Base-by-base conservation (phyloP, 2,113 vertebrate genomes). In the Gasterosteus aculeatus region DNA sequence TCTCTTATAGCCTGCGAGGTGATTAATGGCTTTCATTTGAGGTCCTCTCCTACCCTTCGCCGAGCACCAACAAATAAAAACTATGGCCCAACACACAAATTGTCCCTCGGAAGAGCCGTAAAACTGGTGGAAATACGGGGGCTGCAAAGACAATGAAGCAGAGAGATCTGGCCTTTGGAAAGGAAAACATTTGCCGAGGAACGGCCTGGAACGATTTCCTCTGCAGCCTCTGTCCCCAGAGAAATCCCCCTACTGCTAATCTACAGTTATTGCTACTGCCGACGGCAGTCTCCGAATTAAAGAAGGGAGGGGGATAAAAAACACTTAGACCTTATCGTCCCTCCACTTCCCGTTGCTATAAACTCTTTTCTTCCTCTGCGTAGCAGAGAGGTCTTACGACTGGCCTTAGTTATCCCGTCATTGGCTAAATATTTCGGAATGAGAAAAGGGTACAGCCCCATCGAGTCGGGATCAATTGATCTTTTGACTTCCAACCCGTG, bases 11-110 rank as follows among this genome's bases (percentile, higher is more conserved):
- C 91, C 92, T 92, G 89, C 89, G 86, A 92, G 86, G 93, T 94
- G 94, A 95, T 95, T 94, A 95, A 95, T 95, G 94, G 91, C 78
- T 94, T 95, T 95, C 94, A 95, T 95, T 95, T 93, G 88, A 93
- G 88, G 82, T 93, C 92, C 91, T 92, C 90, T 89, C 87, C 89
- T 91, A 86, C 90, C 90, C 92, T 93, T 92, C 89, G 80, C 91
- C 85, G 78, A 92, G 88, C 89, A 91, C 85, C 89, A 88, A 90
- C 93, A 95, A 95, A 95, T 94, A 94, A 94, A 26, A 94, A 93
- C 89, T 90, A 69, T 60, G 84, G 87, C 91, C 92, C 91, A 85
- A 87, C 79, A 87, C 89, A 92, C 93, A 94, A 94, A 94, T 94
- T 92, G 93, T 93, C 85, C 93, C 94, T 93, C 94, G 84, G 89